phyloP scores from a whole-genome alignment of 1,140 invertebrate genomes.

The Drosophila ambigua region DNA sequence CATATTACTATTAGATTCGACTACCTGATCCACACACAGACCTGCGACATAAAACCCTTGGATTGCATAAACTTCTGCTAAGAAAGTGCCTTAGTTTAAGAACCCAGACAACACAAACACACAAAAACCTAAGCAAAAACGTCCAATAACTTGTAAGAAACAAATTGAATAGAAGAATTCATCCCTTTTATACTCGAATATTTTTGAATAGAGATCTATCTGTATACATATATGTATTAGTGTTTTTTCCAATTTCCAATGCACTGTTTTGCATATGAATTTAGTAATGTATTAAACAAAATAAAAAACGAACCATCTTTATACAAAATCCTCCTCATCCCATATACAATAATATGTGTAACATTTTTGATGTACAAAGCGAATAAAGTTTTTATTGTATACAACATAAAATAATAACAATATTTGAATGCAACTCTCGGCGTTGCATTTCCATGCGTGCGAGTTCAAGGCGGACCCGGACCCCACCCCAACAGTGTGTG shows the following conservation, averaged over 20 bases:
- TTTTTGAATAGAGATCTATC: constrained; percentile 20
- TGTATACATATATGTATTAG: constrained; percentile 13
- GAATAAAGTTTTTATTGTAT: constrained; percentile 77
- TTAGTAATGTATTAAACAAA: constrained; percentile 33
- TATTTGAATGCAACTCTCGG: constrained; percentile 2
- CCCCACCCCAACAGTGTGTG: too few relatives aligned
- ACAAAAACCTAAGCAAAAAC: constrained; percentile 11
- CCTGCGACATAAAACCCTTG: constrained; percentile 27
- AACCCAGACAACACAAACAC: constrained; percentile 12
- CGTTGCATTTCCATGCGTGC: constrained; percentile 27
- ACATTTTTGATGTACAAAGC: constrained; percentile 71
- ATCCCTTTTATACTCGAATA: constrained; percentile 35
- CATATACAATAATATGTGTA: constrained; percentile 57
- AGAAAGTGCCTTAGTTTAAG: constrained; percentile 68
- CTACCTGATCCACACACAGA: constrained; percentile 34
- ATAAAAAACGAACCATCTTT: constrained; percentile 19
- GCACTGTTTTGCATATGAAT: constrained; percentile 34
- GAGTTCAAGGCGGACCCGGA: constrained; percentile 39
- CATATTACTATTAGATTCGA: constrained; percentile 43
- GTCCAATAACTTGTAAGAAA: constrained; percentile 38
- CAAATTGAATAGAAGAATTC: constrained; percentile 6
- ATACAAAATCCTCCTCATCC: constrained; percentile 12
- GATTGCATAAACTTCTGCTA: constrained; percentile 79
- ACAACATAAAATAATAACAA: constrained; percentile 37
- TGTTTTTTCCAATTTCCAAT: constrained; percentile 21